These are phyloP conservation scores for Chloroclystis v-ata DNA, from an alignment of 2,888 invertebrate species.

Conservation along the genomic window DNA sequence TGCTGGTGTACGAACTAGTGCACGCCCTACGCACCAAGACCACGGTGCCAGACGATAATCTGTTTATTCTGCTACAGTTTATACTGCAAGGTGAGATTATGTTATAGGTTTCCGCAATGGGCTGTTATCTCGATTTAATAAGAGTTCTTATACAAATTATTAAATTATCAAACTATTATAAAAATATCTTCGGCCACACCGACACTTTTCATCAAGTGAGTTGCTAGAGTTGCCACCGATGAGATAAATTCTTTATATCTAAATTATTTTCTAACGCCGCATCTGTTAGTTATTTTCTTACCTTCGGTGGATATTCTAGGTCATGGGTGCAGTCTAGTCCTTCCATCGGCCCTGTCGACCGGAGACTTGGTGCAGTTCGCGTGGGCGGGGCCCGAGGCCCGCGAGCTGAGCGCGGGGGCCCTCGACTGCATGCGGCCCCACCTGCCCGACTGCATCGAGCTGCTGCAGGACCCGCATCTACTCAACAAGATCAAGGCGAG, in stretches of 20 bases:
- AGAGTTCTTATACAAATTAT: too few relatives aligned
- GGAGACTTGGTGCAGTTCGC: slow-evolving; percentile 36
- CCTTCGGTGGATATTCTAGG: too few relatives aligned
- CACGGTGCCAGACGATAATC: slow-evolving; percentile 95
- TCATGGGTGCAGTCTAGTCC: slow-evolving; percentile 79
- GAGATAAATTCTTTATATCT: too few relatives aligned
- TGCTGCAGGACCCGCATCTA: slow-evolving; percentile 97
- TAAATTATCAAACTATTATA: too few relatives aligned
- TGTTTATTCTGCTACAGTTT: slow-evolving; percentile 92
- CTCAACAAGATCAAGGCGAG: slow-evolving; percentile 95
- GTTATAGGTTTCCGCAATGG: too few relatives aligned
- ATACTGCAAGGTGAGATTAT: slow-evolving; percentile 86
- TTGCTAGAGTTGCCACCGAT: too few relatives aligned
- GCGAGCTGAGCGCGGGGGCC: slow-evolving; percentile 87
- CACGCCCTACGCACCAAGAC: slow-evolving; percentile 97
- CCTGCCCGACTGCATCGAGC: slow-evolving; percentile 94
- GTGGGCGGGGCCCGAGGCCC: slow-evolving; percentile 41
- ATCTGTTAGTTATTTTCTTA: too few relatives aligned
- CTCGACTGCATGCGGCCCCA: slow-evolving; percentile 96
- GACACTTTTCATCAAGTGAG: too few relatives aligned
- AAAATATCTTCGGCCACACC: too few relatives aligned
- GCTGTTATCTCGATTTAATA: background rate
- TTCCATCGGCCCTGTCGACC: slow-evolving; percentile 77
- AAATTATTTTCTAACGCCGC: too few relatives aligned
- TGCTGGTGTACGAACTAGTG: slow-evolving; percentile 94